These are phyloP conservation scores for Macrophya annulata DNA, from an alignment of 2,888 invertebrate species.

Conservation along the genomic window DNA sequence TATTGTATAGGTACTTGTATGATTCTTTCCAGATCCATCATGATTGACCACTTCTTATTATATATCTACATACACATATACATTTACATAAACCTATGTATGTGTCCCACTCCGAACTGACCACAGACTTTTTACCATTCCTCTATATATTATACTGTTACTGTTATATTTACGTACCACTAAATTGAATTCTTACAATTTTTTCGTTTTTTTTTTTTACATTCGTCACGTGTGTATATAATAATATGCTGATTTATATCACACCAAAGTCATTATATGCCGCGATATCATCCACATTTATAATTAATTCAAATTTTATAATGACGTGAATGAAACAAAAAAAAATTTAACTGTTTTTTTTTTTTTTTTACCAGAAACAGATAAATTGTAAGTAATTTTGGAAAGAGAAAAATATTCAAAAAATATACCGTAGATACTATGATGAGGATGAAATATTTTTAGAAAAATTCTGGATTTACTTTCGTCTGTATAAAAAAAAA, in stretches of 20 bases:
- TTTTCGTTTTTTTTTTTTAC: not conserved
- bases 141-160: not conserved
- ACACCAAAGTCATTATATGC: not conserved
- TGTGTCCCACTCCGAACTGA: slow-evolving; percentile 11
- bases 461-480: too few relatives aligned
- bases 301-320: too few relatives aligned
- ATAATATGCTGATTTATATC: not conserved
- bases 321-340: too few relatives aligned
- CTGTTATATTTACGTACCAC: not conserved
- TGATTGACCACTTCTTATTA: not conserved
- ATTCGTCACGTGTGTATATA: not conserved
- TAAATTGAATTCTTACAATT: not conserved
- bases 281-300: too few relatives aligned
- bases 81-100: not conserved
- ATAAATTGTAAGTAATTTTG: too few relatives aligned
- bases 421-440: too few relatives aligned
- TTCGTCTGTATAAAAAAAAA: too few relatives aligned
- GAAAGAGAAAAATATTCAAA: too few relatives aligned
- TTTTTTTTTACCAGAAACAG: too few relatives aligned
- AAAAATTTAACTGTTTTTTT: too few relatives aligned
- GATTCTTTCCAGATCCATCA: slow-evolving; percentile 7
- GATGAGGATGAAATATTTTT: too few relatives aligned
- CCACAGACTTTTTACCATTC: slow-evolving; percentile 13
- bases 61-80: not conserved
- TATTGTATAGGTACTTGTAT: not conserved